phyloP scores from a whole-genome alignment of 2,797 vertebrate genomes.

The Mallotus villosus region DNA sequence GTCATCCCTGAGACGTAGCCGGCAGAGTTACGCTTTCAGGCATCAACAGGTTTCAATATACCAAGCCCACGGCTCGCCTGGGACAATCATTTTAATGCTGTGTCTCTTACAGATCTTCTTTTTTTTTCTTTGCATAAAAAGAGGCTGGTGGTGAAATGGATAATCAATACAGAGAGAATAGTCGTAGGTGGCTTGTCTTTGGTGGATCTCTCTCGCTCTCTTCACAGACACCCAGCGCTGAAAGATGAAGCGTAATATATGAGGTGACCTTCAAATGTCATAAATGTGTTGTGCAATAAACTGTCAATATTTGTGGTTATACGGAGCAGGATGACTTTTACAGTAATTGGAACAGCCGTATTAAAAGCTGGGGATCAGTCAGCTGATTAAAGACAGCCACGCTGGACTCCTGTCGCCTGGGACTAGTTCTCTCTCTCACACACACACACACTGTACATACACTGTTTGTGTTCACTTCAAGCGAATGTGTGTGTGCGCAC shows the following conservation, averaged over 20 bases:
- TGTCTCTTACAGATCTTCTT: conserved; percentile 53
- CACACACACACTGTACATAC: not conserved
- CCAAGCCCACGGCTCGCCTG: conserved; percentile 62
- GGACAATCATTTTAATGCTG: conserved; percentile 71
- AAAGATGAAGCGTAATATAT: conserved; percentile 96
- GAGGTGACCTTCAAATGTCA: conserved; percentile 99
- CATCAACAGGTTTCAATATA: conserved; percentile 60
- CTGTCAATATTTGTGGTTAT: conserved; percentile 99
- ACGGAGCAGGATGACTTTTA: conserved; percentile 99
- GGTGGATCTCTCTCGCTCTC: conserved; percentile 85
- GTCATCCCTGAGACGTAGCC: conserved; percentile 32
- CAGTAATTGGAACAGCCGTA: conserved; percentile 99
- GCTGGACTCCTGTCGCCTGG: conserved; percentile 73
- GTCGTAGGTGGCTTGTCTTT: conserved; percentile 44
- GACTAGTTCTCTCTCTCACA: conserved; percentile 43
- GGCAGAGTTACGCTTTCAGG: conserved; percentile 27
- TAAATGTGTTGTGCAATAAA: conserved; percentile 99
- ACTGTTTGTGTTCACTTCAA: not conserved
- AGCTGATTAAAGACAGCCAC: conserved; percentile 93
- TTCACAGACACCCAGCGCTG: conserved; percentile 81
- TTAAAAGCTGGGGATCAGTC: conserved; percentile 98
- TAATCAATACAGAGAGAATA: conserved; percentile 64
- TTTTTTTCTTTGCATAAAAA: conserved; percentile 66
- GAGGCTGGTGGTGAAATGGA: conserved; percentile 35
- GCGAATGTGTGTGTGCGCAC: not conserved